Evolutionary conservation across 1,140 invertebrate genomes (phyloP), one percentile per base, ranked within the genome.

Genomic region (Pinna nobilis): DNA sequence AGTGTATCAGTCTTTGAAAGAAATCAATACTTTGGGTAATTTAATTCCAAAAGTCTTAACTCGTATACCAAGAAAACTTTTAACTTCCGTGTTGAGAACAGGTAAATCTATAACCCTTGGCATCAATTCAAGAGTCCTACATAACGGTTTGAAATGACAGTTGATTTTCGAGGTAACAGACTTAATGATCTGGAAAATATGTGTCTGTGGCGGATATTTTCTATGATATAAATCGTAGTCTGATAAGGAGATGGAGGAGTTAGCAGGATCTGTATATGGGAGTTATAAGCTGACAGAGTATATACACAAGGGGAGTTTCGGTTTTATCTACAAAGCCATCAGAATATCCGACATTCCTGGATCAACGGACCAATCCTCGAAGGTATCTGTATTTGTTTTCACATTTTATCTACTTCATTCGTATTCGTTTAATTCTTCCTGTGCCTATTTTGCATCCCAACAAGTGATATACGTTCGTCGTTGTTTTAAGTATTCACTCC

Each of bases 351-450:
- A 28, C 15, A 11, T 35, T 13, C 23, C 30, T 1, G 28, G 9
- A 25, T 25, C 15, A 6, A 41, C 72, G 13, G 23, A n/a, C 44
- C 23, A 6, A 32, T 1, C 23, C 28, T 5, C 20, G 15, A 9
- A 13, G 18, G 23, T 33, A 55, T 0, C 25, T 23, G n/a, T 23
- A n/a, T 18, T 39, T 6, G 49, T 39, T 47, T 32, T 59, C 61
- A 18, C n/a, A n/a, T n/a, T 72, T 63, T 66, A 41, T 18, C 2
- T 23, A 44, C 33, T 59, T 53, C 50, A 33, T 60, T 33, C 49
- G 67, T 49, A 35, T 68, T 41, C 18, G 49, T 53, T 49, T 53
- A 39, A 49, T 37, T 61, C 55, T 65, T 59, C 41, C 9, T 47
- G 41, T 47, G 1, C 41, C 20, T 18, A 47, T 18, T 18, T 2